A percentile compares a stretch with the other conserved stretches of the same genome.
These are phyloP conservation scores for Thripadectes ignobilis DNA, from an alignment of 2,797 vertebrate species.

Conservation along the genomic window DNA sequence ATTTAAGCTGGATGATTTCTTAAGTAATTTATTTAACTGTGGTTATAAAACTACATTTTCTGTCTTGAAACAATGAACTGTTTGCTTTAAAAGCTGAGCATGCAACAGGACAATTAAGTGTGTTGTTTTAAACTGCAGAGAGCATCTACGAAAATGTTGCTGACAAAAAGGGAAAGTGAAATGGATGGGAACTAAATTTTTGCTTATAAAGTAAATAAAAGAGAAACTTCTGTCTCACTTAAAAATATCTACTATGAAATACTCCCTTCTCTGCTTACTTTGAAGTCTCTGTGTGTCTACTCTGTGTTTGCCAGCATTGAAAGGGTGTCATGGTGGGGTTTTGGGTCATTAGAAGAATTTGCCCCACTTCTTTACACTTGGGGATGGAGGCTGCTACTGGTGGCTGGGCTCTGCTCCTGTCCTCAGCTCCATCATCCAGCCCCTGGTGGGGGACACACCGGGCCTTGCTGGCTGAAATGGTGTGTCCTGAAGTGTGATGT, in stretches of 20 bases:
- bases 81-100: not conserved
- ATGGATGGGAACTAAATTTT: not conserved
- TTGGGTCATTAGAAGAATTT: not conserved
- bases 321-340: not conserved
- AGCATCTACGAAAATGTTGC: not conserved
- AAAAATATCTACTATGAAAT: not conserved
- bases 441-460: rapidly evolving
- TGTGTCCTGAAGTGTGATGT: not conserved
- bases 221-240: not conserved
- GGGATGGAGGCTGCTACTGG: not conserved
- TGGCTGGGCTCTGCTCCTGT: rapidly evolving
- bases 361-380: rapidly evolving
- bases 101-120: not conserved
- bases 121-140: not conserved
- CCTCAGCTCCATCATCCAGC: not conserved
- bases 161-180: not conserved
- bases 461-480: not conserved
- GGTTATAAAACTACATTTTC: not conserved
- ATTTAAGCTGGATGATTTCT: not conserved
- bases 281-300: not conserved
- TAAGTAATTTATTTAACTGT: constrained; percentile 10
- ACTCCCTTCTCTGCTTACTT: not conserved
- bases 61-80: not conserved
- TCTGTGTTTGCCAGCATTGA: not conserved
- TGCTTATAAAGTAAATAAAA: not conserved